Evolutionary conservation across 2,113 vertebrate genomes (phyloP).

Genomic region (Zosterops pallidus): DNA sequence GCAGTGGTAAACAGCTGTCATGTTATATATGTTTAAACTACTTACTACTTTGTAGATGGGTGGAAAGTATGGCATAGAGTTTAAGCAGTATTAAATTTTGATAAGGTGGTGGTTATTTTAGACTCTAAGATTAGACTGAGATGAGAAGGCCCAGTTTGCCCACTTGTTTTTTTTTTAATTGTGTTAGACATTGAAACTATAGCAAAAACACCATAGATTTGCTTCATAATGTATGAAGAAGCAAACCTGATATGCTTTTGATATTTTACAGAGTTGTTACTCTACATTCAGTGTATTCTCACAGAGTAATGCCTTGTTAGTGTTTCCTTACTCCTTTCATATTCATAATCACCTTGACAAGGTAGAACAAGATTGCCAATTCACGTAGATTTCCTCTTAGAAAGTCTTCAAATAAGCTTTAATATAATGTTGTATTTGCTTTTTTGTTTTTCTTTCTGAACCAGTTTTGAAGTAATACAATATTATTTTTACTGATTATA

Average conservation of each 20-base stretch:
- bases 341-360: conserved; percentile 11
- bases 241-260: neutral
- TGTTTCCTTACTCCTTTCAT: neutral
- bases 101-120: neutral
- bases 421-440: neutral
- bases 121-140: neutral
- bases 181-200: neutral
- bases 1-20: neutral
- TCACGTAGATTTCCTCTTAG: neutral
- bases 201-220: neutral
- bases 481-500: neutral
- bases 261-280: neutral
- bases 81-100: neutral
- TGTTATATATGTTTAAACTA: neutral
- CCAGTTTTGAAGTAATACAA: neutral
- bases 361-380: neutral
- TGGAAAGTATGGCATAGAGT: neutral
- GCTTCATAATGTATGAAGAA: neutral
- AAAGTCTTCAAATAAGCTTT: neutral
- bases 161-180: neutral
- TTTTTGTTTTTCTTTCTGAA: neutral
- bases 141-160: neutral
- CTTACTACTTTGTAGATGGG: neutral
- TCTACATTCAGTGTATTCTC: neutral
- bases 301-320: neutral